Conservation (phyloP, 2,888 invertebrate genomes). For the Nudaria mundana region DNA sequence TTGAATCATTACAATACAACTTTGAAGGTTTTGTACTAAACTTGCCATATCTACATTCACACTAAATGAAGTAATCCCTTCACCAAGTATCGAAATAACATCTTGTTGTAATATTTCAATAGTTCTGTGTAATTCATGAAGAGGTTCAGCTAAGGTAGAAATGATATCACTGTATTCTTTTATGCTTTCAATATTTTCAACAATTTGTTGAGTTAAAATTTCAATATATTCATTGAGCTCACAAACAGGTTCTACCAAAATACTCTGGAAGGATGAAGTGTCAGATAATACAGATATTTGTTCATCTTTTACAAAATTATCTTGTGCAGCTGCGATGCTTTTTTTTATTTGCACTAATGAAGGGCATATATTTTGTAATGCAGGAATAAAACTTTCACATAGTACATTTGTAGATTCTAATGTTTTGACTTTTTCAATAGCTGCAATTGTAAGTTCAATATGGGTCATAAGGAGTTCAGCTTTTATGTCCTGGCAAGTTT, state of each 20-base stretch:
- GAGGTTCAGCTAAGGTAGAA: slow-evolving; percentile 66
- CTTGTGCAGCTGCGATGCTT: slow-evolving; percentile 52
- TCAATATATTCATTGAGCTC: slow-evolving; percentile 61
- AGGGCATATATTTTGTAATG: slow-evolving; percentile 56
- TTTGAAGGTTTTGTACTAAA: slow-evolving; percentile 63
- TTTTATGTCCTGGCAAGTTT: slow-evolving; percentile 34
- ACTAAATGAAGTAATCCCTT: slow-evolving; percentile 47
- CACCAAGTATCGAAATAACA: slow-evolving; percentile 63
- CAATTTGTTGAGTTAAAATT: slow-evolving; percentile 53
- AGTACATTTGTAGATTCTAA: slow-evolving; percentile 47
- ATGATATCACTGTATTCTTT: slow-evolving; percentile 50
- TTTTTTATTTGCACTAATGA: slow-evolving; percentile 61
- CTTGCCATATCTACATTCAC: slow-evolving; percentile 55
- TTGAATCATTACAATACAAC: slow-evolving; percentile 69
- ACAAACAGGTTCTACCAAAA: slow-evolving; percentile 58
- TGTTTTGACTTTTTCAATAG: slow-evolving; percentile 51
- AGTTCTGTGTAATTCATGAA: slow-evolving; percentile 66
- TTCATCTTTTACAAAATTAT: slow-evolving; percentile 40
- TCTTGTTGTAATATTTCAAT: slow-evolving; percentile 72
- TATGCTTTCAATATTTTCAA: slow-evolving; percentile 55
- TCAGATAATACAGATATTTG: slow-evolving; percentile 60
- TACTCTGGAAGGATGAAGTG: slow-evolving; percentile 59
- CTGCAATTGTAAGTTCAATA: slow-evolving; percentile 60
- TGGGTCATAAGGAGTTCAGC: slow-evolving; percentile 53
- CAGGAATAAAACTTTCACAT: slow-evolving; percentile 36